Conservation (phyloP, 1,140 invertebrate species). For the Drosophila micromelanica region DNA sequence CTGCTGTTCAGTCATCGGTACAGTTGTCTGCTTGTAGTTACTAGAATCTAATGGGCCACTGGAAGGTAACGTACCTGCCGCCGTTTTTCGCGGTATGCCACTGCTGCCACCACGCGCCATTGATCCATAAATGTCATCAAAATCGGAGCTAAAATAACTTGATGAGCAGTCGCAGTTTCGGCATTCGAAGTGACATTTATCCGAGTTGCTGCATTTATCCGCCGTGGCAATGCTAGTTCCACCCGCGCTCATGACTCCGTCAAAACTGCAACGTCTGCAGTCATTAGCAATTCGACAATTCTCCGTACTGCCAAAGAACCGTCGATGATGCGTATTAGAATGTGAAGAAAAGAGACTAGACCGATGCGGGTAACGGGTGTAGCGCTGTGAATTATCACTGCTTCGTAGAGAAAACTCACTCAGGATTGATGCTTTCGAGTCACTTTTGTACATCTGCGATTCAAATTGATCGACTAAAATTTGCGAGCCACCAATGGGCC, state of each 20-base stretch:
- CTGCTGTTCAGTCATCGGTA: slow-evolving; percentile 14
- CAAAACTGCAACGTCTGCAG: slow-evolving; percentile 78
- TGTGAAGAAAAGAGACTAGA: slow-evolving; percentile 71
- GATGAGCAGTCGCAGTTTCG: slow-evolving; percentile 84
- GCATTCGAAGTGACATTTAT: slow-evolving; percentile 81
- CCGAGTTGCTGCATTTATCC: slow-evolving; percentile 81
- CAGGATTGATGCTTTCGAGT: slow-evolving; percentile 77
- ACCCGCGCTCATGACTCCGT: slow-evolving; percentile 57
- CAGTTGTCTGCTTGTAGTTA: slow-evolving; percentile 28
- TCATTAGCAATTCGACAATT: slow-evolving; percentile 80
- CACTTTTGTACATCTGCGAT: slow-evolving; percentile 81
- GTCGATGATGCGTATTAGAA: slow-evolving; percentile 58
- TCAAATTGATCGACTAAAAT: slow-evolving; percentile 74
- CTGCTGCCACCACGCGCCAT: slow-evolving; percentile 70
- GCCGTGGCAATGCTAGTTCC: not conserved
- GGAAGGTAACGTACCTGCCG: slow-evolving; percentile 71
- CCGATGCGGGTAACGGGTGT: slow-evolving; percentile 57
- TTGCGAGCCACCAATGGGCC: slow-evolving; percentile 77
- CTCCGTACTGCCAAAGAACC: slow-evolving; percentile 83
- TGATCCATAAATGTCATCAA: slow-evolving; percentile 78
- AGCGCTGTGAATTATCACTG: slow-evolving; percentile 79
- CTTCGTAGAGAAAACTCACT: slow-evolving; percentile 82
- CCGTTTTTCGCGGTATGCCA: slow-evolving; percentile 76
- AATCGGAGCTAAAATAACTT: slow-evolving; percentile 84
- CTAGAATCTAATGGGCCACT: slow-evolving; percentile 29